These are phyloP conservation scores for Scaptomyza tumidula DNA, from an alignment of 2,888 invertebrate species.

Conservation along the genomic window DNA sequence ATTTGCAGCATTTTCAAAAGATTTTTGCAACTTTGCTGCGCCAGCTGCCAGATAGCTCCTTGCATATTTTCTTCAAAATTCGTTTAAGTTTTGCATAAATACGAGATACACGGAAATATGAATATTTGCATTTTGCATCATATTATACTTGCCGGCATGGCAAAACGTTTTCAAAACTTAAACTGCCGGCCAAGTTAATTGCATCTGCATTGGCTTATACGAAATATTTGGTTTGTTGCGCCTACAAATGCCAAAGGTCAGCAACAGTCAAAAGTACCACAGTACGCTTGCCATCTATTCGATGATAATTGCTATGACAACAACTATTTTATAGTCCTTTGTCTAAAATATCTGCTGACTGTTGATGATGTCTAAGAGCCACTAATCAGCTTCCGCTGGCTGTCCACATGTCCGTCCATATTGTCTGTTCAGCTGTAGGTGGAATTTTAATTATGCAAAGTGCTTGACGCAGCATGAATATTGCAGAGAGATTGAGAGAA, in stretches of 20 bases:
- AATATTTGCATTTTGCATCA: slow-evolving; percentile 21
- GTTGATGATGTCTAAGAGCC: slow-evolving; percentile 10
- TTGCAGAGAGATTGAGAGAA: slow-evolving; percentile 1
- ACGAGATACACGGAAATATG: slow-evolving; percentile 5
- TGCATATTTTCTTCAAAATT: slow-evolving; percentile 40
- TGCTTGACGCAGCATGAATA: slow-evolving; percentile 31
- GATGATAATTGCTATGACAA: slow-evolving; percentile 34
- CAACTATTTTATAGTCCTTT: slow-evolving; percentile 24
- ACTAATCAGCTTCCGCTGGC: slow-evolving; percentile 26
- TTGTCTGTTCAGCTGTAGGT: slow-evolving; percentile 20
- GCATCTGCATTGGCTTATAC: slow-evolving; percentile 19
- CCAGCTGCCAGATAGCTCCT: slow-evolving; percentile 30
- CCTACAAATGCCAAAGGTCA: slow-evolving; percentile 28
- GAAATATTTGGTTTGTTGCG: slow-evolving; percentile 13
- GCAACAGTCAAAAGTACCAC: slow-evolving; percentile 5
- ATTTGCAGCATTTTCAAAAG: slow-evolving; percentile 12
- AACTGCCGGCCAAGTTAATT: slow-evolving; percentile 32
- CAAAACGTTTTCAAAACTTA: slow-evolving; percentile 9
- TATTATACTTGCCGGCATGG: background rate
- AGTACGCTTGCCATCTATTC: slow-evolving; percentile 2
- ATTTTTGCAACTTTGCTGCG: slow-evolving; percentile 20
- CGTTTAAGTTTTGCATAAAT: slow-evolving; percentile 35
- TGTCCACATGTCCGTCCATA: background rate
- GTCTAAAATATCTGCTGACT: slow-evolving; percentile 52
- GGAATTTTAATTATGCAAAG: slow-evolving; percentile 59